Evolutionary conservation across 2,888 invertebrate species (phyloP).

Genomic region (Serrognathus titanus): DNA sequence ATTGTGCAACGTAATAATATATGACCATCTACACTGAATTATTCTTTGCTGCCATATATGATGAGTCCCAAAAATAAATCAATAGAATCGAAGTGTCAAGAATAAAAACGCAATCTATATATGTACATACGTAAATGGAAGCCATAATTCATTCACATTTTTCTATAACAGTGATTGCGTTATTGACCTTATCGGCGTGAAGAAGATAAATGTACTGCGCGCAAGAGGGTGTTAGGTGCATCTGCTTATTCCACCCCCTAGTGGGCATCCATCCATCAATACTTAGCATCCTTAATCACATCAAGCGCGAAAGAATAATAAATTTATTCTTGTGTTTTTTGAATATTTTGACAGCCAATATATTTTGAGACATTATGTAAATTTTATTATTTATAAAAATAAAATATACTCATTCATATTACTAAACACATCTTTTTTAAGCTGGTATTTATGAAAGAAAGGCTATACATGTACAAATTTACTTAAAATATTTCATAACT

Average conservation of each 20-base stretch:
- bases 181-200: slow-evolving; percentile 36
- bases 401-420: too few species aligned
- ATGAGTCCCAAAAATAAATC: slow-evolving; percentile 16
- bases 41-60: not conserved
- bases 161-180: slow-evolving; percentile 23
- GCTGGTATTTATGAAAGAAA: too few species aligned
- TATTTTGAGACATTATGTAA: too few species aligned
- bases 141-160: slow-evolving; percentile 21
- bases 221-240: slow-evolving; percentile 39
- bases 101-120: slow-evolving; percentile 23
- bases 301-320: too few species aligned
- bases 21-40: too few species aligned
- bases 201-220: slow-evolving; percentile 37
- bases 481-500: too few species aligned
- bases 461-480: too few species aligned
- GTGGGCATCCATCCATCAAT: slow-evolving; percentile 40
- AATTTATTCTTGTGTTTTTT: not conserved
- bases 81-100: slow-evolving; percentile 20
- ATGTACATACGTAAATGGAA: slow-evolving; percentile 22
- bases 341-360: not conserved
- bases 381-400: too few species aligned
- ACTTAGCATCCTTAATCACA: slow-evolving; percentile 26
- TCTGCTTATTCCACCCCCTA: slow-evolving; percentile 35
- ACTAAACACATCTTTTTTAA: too few species aligned
- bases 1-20: too few species aligned